Evolutionary conservation across 2,113 vertebrate species (phyloP), one percentile per base, ranked within the genome.

Genomic region (Emydocephalus ijimae): DNA sequence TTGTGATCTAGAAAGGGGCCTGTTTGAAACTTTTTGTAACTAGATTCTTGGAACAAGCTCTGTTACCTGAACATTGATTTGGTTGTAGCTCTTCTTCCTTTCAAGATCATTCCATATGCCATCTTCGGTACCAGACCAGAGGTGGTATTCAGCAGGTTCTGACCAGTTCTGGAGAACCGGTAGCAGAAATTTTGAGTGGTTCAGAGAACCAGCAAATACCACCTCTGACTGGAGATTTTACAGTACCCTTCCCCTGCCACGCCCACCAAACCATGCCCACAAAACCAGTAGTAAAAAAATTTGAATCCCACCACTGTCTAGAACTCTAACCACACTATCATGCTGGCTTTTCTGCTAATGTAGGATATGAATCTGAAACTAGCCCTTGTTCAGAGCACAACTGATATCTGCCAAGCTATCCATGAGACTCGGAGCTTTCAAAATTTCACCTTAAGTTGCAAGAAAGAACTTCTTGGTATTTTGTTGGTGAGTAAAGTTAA

Each of bases 341-440:
- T 3, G 43, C 43, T 55, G n/a, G 12, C 15, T 57, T 54, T 91
- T 88, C 45, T 74, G 59, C 50, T 23, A 87, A 88, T 48, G 11
- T 54, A 93, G 89, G 85, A 93, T 21, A 23, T 48, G 5, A 34
- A 87, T 48, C 89, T 93, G 24, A 93, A 93, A 54, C 52, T 93
- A 39, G 86, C 92, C 39, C 61, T 93, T 3, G 48, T 93, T 29
- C 89, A 91, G 85, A 91, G 59, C 54, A 48, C 39, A 1, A 81
- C 21, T 1, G 85, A 91, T 5, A 88, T 93, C 29, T 69, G 89
- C 52, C 52, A 45, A 3, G 92, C 92, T 29, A 88, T 93, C 43
- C 59, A 88, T 1, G 85, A 88, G 52, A 93, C 89, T 52, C 34
- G 12, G 52, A 54, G 88, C 29, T 57, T 45, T 86, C 85, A 88